phyloP scores from a whole-genome alignment of 1,140 invertebrate species.

The Antheraea pernyi region DNA sequence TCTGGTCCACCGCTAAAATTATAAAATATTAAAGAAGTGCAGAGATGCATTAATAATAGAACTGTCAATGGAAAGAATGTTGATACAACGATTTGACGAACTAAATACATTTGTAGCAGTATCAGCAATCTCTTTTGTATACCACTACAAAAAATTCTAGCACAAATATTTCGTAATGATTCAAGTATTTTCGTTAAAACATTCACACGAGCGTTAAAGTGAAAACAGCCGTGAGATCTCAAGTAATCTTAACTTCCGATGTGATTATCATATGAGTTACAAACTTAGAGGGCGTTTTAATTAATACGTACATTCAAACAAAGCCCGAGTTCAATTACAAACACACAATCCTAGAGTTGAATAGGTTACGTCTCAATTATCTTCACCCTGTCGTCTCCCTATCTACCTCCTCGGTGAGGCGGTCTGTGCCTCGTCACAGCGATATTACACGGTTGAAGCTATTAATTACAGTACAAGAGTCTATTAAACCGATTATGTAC shows the following conservation, averaged over 20 bases:
- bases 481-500: slow-evolving; percentile 28
- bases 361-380: slow-evolving; percentile 23
- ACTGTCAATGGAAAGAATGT: too few relatives aligned
- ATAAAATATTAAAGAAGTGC: too few relatives aligned
- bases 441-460: slow-evolving; percentile 24
- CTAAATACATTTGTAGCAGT: too few relatives aligned
- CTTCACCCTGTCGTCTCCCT: background rate
- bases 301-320: slow-evolving; percentile 18
- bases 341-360: slow-evolving; percentile 13
- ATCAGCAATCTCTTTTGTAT: too few relatives aligned
- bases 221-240: background rate
- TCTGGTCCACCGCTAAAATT: too few relatives aligned
- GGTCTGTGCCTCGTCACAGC: slow-evolving; percentile 16
- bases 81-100: too few relatives aligned
- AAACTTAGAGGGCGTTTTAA: slow-evolving; percentile 13
- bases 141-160: too few relatives aligned
- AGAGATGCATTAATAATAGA: too few relatives aligned
- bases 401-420: background rate
- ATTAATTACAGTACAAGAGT: slow-evolving; percentile 34
- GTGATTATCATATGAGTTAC: slow-evolving; percentile 2
- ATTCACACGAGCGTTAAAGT: background rate
- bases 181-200: background rate
- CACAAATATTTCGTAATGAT: too few relatives aligned
- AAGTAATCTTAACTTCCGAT: slow-evolving; percentile 4
- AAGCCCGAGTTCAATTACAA: slow-evolving; percentile 15